Base-by-base conservation (phyloP, 2,888 invertebrate species). In the Watsonalla binaria region DNA sequence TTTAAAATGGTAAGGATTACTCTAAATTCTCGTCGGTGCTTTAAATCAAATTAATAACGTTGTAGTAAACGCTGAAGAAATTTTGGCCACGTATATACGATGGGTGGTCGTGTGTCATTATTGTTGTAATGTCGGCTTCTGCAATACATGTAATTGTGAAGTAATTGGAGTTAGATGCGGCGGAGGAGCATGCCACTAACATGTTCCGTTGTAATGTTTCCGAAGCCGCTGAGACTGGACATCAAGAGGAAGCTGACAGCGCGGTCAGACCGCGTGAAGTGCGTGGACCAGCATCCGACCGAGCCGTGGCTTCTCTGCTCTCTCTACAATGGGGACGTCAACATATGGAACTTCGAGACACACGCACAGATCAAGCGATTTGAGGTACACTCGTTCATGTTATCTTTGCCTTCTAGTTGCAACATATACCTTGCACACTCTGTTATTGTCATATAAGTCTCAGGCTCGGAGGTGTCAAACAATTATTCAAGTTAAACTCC, bases 261-360 rank as follows among this genome's bases (percentile, higher is more conserved):
- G 53, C 94, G 99, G 65, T 99, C 99, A 7, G 99, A 99, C 88
- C 94, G 99, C 66, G 99, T 99, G 51, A 99, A 99, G 91, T 97
- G 97, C 83, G 98, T 98, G 9, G 99, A 99, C 86, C 93, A 99
- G 66, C 99, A 99, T 86, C 99, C 99, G 0, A 93, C 96, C 46
- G 99, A 99, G 82, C 98, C 99, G 65, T 99, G 99, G 99, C 97
- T 99, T 94, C 92, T 99, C 52, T 99, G 98, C 72, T 97, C 98
- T 45, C 92, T 99, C 39, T 99, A 99, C 92, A 99, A 98, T 90
- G 99, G 99, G 68, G 97, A 99, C 90, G 98, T 99, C 70, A 99
- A 99, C 92, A 97, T 99, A 76, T 99, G 99, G 99, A 99, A 99
- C 84, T 96, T 97, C 90, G 99, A 99, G 82, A 97, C 96, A 59